Evolutionary conservation across 2,888 invertebrate genomes (phyloP).

Genomic region (Nemoura dubitans): DNA sequence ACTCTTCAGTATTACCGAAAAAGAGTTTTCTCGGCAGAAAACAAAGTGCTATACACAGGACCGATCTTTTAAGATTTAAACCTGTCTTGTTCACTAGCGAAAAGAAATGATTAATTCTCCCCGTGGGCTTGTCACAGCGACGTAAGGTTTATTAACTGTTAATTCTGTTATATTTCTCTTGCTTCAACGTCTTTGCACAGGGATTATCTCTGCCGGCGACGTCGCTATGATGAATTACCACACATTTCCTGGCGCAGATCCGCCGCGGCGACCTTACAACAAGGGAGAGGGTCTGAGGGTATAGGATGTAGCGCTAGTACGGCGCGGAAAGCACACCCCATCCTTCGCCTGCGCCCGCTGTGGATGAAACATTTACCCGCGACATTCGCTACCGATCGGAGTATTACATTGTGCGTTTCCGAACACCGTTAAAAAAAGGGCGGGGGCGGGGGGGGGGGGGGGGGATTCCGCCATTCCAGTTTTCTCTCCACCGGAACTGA

Average conservation of each 20-base stretch:
- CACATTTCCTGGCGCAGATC: constrained; percentile 25
- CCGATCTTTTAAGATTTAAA: constrained; percentile 36
- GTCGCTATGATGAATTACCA: constrained; percentile 37
- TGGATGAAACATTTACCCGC: not conserved
- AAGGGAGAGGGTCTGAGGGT: not conserved
- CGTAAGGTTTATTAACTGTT: constrained; percentile 42
- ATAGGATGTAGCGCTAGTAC: not conserved
- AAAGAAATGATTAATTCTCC: constrained; percentile 40
- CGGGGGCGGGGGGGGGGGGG: not conserved
- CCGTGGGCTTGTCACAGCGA: constrained; percentile 21
- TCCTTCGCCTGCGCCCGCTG: not conserved
- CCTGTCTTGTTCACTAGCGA: constrained; percentile 29
- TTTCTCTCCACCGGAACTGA: not conserved
- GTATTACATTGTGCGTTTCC: not conserved
- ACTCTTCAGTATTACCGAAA: not conserved
- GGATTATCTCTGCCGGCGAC: constrained; percentile 40
- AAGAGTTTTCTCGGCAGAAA: not conserved
- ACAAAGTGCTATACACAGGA: not conserved
- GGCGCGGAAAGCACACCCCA: not conserved
- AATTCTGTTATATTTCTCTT: constrained; percentile 41
- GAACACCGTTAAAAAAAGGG: constrained; percentile 17
- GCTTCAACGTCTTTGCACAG: constrained; percentile 28
- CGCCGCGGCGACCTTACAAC: not conserved
- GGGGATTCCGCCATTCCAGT: not conserved
- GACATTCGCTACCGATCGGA: not conserved